A percentile compares a stretch with the other conserved stretches of the same genome.
Conservation (phyloP, 53 echinoderm and acorn worm genomes). For the Henricia sp. region DNA sequence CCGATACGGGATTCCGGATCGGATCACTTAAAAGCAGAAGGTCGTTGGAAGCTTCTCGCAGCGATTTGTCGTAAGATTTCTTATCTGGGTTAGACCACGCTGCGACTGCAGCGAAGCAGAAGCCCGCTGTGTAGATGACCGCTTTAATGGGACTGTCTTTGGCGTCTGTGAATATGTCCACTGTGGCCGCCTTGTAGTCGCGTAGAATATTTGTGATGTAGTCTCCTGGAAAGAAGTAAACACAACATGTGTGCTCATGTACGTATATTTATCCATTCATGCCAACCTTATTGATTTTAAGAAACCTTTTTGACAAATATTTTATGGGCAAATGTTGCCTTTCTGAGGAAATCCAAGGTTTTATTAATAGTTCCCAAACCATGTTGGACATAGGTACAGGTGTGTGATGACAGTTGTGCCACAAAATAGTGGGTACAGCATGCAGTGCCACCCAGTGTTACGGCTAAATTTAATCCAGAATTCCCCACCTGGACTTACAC, state of each 20-base stretch:
- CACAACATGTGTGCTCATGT: neutral
- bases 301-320: too few species aligned
- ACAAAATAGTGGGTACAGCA: too few species aligned
- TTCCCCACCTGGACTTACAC: too few species aligned
- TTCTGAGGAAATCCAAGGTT: too few species aligned
- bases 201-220: slow-evolving; percentile 65
- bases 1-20: slow-evolving; percentile 76
- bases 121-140: slow-evolving; percentile 68
- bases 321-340: too few species aligned
- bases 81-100: slow-evolving; percentile 76
- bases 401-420: too few species aligned
- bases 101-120: slow-evolving; percentile 50
- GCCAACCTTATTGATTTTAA: too few species aligned
- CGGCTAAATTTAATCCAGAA: too few species aligned
- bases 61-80: slow-evolving; percentile 71
- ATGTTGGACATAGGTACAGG: too few species aligned
- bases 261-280: too few species aligned
- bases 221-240: slow-evolving; percentile 61
- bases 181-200: slow-evolving; percentile 86
- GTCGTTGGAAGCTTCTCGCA: slow-evolving; percentile 84
- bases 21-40: slow-evolving; percentile 80
- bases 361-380: too few species aligned
- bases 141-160: slow-evolving; percentile 87
- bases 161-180: slow-evolving; percentile 88
- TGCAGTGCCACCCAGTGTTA: too few species aligned